Base-by-base conservation (phyloP, 2,113 vertebrate species). In the Chlorodrepanis virens region DNA sequence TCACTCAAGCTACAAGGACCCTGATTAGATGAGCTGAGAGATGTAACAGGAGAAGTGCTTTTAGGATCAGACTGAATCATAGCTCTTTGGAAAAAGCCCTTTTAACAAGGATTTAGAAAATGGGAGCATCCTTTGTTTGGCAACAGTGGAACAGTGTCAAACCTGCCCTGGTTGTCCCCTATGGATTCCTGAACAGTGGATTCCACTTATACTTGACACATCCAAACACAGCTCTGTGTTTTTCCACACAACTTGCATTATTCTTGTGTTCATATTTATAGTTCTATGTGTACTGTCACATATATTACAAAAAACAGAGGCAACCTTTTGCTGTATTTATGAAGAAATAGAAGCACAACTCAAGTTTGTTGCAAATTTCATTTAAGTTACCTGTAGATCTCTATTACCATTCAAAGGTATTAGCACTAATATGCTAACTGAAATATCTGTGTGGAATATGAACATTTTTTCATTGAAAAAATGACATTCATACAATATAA, bases 1-100 rank as follows among this genome's bases (percentile, higher is more conserved):
- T 59, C 64, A 64, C 83, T 90, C 82, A 84, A 53, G 64, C 57
- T 93, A 33, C 31, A 88, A 91, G 86, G 76, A 82, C 72, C 45
- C 33, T 78, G 75, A 89, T 92, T 74, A 92, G 74, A 86, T 28
- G 82, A 92, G 49, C 44, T 93, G 85, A 93, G 88, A 94, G 50
- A 78, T 47, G 87, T 83, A 95, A 91, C 25, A 77, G 54, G 39
- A 87, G 79, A 89, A 92, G 90, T n/a, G 71, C 61, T 94, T 64
- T 96, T 76, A 91, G 86, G 57, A 93, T 64, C 81, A 86, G 52
- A 6, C 33, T 91, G 94, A 96, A 92, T 94, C 91, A 90, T 3
- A 74, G 63, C 22, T 86, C 93, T 94, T 84, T 64, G 69, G 63
- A 59, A 89, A 90, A 88, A 70, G 14, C 24, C 56, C 29, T 69